phyloP scores from a whole-genome alignment of 2,797 vertebrate species.

The Picus viridis region DNA sequence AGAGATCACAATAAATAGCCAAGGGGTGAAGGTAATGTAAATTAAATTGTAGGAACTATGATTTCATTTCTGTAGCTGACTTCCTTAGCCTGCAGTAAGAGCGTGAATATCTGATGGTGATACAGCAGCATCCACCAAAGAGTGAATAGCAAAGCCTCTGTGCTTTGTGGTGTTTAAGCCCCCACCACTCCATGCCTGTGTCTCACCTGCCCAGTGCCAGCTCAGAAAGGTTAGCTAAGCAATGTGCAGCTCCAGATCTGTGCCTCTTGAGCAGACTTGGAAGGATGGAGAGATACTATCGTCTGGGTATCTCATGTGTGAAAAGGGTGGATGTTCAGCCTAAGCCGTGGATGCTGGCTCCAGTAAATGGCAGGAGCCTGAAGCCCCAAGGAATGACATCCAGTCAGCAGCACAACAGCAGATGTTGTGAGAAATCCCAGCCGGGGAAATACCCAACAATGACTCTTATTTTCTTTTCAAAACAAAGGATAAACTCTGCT shows the following conservation, averaged over 20 bases:
- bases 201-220: background rate
- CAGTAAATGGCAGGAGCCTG: background rate
- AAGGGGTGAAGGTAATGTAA: background rate
- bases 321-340: background rate
- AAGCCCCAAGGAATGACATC: background rate
- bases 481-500: background rate
- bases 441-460: background rate
- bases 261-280: background rate
- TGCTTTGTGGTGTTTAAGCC: background rate
- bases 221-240: background rate
- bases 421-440: background rate
- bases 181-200: background rate
- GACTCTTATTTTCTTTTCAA: background rate
- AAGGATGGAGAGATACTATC: background rate
- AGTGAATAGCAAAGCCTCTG: background rate
- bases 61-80: background rate
- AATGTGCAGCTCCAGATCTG: background rate
- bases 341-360: too few relatives aligned
- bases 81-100: background rate
- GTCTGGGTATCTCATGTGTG: background rate
- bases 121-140: background rate
- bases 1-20: background rate
- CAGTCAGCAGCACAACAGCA: background rate
- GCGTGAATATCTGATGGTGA: background rate
- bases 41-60: background rate